Percentiles rank a stretch among this genome's conserved stretches.
phyloP scores from a whole-genome alignment of 1,140 invertebrate species.

The Belonocnema kinseyi region DNA sequence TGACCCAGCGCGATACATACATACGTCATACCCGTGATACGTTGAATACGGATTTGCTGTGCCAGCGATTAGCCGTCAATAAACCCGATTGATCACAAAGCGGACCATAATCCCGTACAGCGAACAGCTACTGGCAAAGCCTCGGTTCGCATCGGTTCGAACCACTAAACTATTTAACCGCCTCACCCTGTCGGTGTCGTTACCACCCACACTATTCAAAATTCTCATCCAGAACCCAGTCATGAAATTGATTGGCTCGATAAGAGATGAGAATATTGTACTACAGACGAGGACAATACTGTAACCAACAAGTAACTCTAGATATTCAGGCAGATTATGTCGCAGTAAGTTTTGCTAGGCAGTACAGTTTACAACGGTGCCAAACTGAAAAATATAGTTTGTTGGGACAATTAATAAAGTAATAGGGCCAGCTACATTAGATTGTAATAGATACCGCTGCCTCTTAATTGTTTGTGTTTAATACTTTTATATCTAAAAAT shows the following conservation, averaged over 20 bases:
- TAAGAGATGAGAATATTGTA: conserved; percentile 3
- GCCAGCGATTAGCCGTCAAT: conserved; percentile 44
- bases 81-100: conserved; percentile 44
- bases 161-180: conserved; percentile 49
- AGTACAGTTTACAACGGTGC: no score
- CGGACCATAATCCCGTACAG: conserved; percentile 23
- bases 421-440: no score
- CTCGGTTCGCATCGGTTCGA: conserved; percentile 34
- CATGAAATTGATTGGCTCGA: conserved; percentile 29
- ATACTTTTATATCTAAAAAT: no score
- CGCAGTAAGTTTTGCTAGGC: no score
- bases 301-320: no score
- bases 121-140: conserved; percentile 24
- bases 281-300: no score
- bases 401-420: no score
- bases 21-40: conserved; percentile 11
- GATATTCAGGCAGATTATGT: no score
- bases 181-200: conserved; percentile 34
- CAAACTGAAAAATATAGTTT: no score
- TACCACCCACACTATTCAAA: conserved; percentile 37
- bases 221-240: conserved; percentile 46
- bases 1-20: not conserved
- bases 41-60: conserved; percentile 26
- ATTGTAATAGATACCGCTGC: no score
- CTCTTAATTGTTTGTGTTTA: no score